Evolutionary conservation across 2,888 invertebrate species (phyloP).

Genomic region (Epiperipatus broadwayi): DNA sequence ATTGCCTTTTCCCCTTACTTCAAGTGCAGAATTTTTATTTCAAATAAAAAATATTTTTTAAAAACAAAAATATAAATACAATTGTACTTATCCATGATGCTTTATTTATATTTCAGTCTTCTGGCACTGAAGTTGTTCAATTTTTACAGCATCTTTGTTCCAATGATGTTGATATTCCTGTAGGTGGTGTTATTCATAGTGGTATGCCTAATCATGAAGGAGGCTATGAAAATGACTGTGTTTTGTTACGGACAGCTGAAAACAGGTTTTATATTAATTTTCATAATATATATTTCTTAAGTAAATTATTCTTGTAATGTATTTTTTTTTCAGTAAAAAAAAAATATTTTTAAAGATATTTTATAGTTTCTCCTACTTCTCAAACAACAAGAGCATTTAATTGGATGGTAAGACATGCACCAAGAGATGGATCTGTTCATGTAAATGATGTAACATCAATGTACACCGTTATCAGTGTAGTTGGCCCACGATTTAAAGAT

Average conservation of each 20-base stretch:
- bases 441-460: conserved; percentile 48
- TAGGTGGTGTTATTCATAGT: conserved; percentile 44
- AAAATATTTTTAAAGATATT: conserved; percentile 39
- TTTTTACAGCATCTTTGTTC: conserved; percentile 46
- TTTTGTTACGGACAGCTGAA: conserved; percentile 41
- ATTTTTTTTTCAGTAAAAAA: conserved; percentile 19
- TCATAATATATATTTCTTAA: not conserved
- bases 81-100: not conserved
- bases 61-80: too few relatives aligned
- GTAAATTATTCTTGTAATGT: not conserved
- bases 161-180: conserved; percentile 43
- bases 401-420: conserved; percentile 46
- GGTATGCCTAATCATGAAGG: conserved; percentile 50
- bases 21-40: too few relatives aligned
- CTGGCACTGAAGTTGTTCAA: conserved; percentile 38
- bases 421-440: conserved; percentile 39
- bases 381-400: conserved; percentile 50
- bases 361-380: conserved; percentile 55
- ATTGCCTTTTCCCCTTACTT: too few relatives aligned
- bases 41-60: too few relatives aligned
- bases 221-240: conserved; percentile 52
- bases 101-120: conserved; percentile 33
- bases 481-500: conserved; percentile 46
- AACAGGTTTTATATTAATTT: conserved; percentile 38
- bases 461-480: conserved; percentile 49